Percentiles rank a stretch among this genome's conserved stretches.
These are phyloP conservation scores for Pachydiplax longipennis DNA, from an alignment of 2,888 invertebrate genomes.

Conservation along the genomic window DNA sequence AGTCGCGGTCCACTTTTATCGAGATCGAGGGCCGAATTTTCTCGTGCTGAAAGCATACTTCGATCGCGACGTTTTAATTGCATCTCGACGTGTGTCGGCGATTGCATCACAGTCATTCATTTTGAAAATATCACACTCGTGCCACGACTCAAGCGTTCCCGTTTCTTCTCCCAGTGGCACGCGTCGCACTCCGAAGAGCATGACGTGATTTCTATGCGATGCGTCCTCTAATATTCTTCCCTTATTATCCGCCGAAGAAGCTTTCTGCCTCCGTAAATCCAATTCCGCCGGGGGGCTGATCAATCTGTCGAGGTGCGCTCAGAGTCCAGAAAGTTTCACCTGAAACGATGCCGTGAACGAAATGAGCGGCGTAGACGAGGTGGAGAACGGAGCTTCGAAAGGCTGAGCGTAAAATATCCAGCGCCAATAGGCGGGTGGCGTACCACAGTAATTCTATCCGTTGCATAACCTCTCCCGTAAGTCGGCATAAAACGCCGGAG, in stretches of 20 bases:
- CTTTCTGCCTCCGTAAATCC: neutral
- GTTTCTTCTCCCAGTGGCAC: too few species aligned
- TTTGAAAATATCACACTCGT: too few species aligned
- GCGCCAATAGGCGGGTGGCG: neutral
- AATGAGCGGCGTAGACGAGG: neutral
- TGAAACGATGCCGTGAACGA: neutral
- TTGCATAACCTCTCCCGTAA: neutral
- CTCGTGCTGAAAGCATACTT: too few species aligned
- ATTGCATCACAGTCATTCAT: too few species aligned
- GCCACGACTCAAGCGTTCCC: too few species aligned
- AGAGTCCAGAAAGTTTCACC: neutral
- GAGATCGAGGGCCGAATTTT: too few species aligned
- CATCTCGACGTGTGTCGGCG: too few species aligned
- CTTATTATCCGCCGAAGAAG: neutral
- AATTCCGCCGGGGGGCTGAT: neutral
- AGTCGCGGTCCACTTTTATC: too few species aligned
- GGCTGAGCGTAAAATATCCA: neutral
- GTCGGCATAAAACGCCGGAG: neutral
- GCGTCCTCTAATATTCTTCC: too few species aligned
- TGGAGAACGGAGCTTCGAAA: neutral
- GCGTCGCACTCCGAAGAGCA: too few species aligned
- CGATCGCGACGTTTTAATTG: too few species aligned
- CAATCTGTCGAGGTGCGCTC: neutral
- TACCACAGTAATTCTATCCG: neutral
- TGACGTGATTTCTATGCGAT: too few species aligned